Evolutionary conservation across 2,888 invertebrate species (phyloP).

Genomic region (Nemoura dubitans): DNA sequence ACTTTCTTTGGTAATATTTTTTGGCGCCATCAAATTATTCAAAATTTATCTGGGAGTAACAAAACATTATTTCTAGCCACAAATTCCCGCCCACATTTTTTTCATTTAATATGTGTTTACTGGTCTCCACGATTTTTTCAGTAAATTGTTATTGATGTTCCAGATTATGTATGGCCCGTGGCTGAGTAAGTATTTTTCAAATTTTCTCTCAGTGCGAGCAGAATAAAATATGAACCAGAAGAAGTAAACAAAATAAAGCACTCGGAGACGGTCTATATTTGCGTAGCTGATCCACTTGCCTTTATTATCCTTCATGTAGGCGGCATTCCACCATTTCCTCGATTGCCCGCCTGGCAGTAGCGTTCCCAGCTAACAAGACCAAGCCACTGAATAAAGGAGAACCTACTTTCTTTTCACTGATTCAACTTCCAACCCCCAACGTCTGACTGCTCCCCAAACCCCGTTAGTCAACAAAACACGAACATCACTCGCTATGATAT

Average conservation of each 20-base stretch:
- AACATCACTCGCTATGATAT: neutral
- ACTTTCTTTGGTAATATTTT: neutral
- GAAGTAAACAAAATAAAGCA: neutral
- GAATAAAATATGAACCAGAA: neutral
- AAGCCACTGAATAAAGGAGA: neutral
- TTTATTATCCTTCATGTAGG: neutral
- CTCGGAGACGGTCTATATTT: neutral
- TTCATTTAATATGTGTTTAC: neutral
- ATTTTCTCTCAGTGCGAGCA: neutral
- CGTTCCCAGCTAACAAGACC: slow-evolving; percentile 9
- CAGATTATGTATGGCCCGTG: neutral
- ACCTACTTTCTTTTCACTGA: neutral
- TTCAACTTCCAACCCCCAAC: neutral
- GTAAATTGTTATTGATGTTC: neutral
- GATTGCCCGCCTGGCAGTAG: neutral
- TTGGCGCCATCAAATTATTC: neutral
- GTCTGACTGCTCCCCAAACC: neutral
- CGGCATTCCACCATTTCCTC: neutral
- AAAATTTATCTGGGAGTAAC: neutral
- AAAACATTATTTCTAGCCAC: neutral
- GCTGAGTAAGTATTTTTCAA: neutral
- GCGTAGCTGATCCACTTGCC: slow-evolving; percentile 10
- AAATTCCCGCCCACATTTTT: neutral
- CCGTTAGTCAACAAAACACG: neutral
- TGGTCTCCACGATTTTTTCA: neutral